These are phyloP conservation scores for Parotocinclus haroldoi DNA, from an alignment of 2,797 vertebrate genomes.

Conservation along the genomic window DNA sequence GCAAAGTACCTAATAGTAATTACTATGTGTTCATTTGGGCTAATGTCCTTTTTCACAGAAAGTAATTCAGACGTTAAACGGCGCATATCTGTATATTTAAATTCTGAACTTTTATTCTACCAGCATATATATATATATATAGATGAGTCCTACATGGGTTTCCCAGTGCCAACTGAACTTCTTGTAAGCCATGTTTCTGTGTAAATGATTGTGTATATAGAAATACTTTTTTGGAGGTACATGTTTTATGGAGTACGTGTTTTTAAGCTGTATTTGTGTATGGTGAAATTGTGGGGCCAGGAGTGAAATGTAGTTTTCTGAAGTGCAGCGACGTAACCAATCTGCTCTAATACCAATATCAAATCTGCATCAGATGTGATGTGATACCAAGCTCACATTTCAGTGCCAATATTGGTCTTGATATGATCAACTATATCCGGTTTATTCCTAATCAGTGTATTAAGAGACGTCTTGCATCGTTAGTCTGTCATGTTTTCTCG, in stretches of 20 bases:
- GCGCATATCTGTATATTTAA: too few relatives aligned
- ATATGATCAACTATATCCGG: neutral
- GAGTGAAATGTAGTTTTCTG: conserved; percentile 7
- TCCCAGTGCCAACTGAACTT: neutral
- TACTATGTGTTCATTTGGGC: too few relatives aligned
- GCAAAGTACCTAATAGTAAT: too few relatives aligned
- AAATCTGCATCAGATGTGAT: too few relatives aligned
- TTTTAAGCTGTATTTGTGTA: conserved; percentile 11
- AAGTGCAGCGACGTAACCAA: neutral
- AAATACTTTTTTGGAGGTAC: neutral
- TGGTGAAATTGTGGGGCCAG: conserved; percentile 8
- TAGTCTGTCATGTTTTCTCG: neutral
- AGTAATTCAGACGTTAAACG: too few relatives aligned
- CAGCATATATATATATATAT: neutral
- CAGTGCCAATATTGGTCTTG: neutral
- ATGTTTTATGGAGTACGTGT: conserved; percentile 2
- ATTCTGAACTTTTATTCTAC: too few relatives aligned
- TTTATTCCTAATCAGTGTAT: too few relatives aligned
- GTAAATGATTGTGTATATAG: conserved; percentile 28
- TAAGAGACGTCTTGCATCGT: neutral
- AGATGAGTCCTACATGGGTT: neutral
- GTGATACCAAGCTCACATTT: too few relatives aligned
- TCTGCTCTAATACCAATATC: too few relatives aligned
- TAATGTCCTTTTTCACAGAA: too few relatives aligned
- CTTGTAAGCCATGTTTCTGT: conserved; percentile 36